Percentiles rank a stretch among this genome's conserved stretches.
phyloP scores from a whole-genome alignment of 2,797 vertebrate genomes.

The Pachyuromys duprasi region DNA sequence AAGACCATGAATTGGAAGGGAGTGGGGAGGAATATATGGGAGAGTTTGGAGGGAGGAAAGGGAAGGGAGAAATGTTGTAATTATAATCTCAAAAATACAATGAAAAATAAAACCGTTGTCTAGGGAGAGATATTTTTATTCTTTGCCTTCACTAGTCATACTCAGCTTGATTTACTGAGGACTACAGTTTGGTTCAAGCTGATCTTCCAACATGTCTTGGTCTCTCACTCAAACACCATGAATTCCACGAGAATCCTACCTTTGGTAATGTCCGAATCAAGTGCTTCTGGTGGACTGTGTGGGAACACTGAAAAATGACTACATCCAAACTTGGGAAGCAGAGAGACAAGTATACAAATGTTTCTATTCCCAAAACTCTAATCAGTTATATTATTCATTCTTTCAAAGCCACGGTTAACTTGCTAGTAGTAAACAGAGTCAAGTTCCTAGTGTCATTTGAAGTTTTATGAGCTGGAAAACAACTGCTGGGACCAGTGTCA shows the following conservation, averaged over 20 bases:
- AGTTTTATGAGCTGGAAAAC: background rate
- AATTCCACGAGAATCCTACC: background rate
- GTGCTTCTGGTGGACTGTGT: background rate
- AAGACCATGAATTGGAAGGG: background rate
- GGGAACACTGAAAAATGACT: background rate
- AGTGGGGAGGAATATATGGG: background rate
- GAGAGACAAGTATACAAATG: background rate
- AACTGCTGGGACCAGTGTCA: background rate
- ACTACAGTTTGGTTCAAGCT: background rate
- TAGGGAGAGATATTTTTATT: constrained; percentile 21
- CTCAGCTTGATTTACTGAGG: background rate
- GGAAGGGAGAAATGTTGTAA: background rate
- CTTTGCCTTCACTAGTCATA: background rate
- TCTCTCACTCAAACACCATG: background rate
- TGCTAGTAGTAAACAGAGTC: background rate
- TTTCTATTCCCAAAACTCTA: background rate
- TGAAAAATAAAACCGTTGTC: no score
- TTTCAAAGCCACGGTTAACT: background rate
- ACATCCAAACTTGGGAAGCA: background rate
- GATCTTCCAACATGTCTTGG: background rate
- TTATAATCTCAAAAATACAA: background rate
- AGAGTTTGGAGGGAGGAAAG: no score
- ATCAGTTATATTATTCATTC: background rate
- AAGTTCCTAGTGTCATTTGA: background rate
- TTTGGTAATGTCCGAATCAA: background rate